phyloP scores from a whole-genome alignment of 2,113 vertebrate species.

The Colaptes auratus region DNA sequence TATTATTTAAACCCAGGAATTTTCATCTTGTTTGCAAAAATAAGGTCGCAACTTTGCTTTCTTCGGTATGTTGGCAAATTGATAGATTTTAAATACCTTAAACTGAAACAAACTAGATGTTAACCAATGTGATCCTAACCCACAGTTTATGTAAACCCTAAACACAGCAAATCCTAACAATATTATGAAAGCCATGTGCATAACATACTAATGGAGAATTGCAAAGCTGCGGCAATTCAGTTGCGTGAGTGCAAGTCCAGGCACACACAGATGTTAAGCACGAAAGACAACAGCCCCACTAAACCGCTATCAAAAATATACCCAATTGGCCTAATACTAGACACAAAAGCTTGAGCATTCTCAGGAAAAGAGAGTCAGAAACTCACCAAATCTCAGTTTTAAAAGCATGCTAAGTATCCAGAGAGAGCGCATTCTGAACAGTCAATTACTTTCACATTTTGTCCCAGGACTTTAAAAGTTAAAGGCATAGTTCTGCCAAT shows the following conservation, averaged over 20 bases:
- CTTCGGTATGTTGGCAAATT: neutral
- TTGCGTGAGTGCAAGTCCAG: neutral
- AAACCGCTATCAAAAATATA: slow-evolving; percentile 42
- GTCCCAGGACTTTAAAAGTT: slow-evolving; percentile 83
- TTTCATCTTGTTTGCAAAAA: neutral
- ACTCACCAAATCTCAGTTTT: slow-evolving; percentile 63
- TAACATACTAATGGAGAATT: neutral
- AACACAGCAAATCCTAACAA: neutral
- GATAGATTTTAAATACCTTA: neutral
- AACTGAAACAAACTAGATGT: neutral
- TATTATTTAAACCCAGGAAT: neutral
- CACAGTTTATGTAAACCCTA: neutral
- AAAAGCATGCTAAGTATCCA: slow-evolving; percentile 57
- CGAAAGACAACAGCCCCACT: slow-evolving; percentile 43
- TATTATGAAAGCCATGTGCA: slow-evolving; percentile 5
- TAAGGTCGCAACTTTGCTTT: neutral
- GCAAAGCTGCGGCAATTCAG: neutral
- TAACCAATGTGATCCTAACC: neutral
- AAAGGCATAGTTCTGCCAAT: slow-evolving; percentile 82
- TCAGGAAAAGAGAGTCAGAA: slow-evolving; percentile 64
- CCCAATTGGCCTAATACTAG: slow-evolving; percentile 7
- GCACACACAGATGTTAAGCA: neutral
- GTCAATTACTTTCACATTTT: slow-evolving; percentile 77
- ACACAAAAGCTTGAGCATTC: slow-evolving; percentile 39
- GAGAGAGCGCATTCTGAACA: slow-evolving; percentile 68